Evolutionary conservation across 2,797 vertebrate genomes (phyloP), one percentile per base, ranked within the genome.

Genomic region (Lithobates sylvaticus): DNA sequence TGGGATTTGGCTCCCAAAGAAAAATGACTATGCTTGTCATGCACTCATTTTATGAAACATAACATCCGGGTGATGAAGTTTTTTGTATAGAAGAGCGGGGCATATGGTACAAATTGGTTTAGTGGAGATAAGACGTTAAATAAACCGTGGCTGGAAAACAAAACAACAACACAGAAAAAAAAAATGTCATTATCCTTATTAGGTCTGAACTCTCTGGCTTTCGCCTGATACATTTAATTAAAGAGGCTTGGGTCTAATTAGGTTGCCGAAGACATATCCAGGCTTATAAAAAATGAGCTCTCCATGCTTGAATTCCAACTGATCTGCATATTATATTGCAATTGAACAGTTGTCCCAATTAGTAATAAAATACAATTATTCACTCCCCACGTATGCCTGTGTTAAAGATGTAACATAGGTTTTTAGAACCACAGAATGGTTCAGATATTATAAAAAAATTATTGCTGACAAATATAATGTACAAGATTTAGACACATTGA

Each of bases 111-210:
- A 94, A 92, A 94, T 94, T 94, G 93, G 91, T 92, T 93, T 94
- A 93, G 94, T 90, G 93, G 93, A 93, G 92, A 92, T 91, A 92
- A 93, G 91, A 91, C 92, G 91, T 94, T 94, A 95, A 94, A 93
- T 93, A 94, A 94, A 94, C 93, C 89, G 91, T 92, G 89, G 91
- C 91, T 92, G 89, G 92, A 93, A 93, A 92, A 91, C 92, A 94
- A 93, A 84, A 87, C 76, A 87, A 84, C 69, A 83, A 80, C 70
- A 69, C 69, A 69, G 23, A 61, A 64, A 58, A 71, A 58, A 71
- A 83, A 94, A 93, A 92, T 92, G 94, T 94, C 94, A 94, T 95
- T 93, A 94, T 94, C 93, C 94, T 94, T 95, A 94, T 94, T 94
- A 94, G 91, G 0, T 77, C 88, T 93, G 94, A 94, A 95, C 94